Base-by-base conservation (phyloP, 1,140 invertebrate species). In the Sipha flava region DNA sequence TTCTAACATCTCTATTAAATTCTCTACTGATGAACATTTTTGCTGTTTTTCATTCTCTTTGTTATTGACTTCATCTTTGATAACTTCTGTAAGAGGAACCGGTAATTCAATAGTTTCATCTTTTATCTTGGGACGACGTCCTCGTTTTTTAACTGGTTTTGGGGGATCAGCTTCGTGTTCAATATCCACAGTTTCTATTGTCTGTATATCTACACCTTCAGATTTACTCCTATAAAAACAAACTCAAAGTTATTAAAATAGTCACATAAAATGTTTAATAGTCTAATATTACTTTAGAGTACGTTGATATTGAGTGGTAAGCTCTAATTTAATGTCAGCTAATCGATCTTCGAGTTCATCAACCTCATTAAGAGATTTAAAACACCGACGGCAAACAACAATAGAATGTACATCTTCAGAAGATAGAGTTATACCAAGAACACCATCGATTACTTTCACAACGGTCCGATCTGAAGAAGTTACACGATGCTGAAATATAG, bases 361-460 rank as follows among this genome's bases (percentile, higher is more conserved):
- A 45, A 88, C 86, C 86, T 91, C 89, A 81, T 88, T 87, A 68
- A 90, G 86, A 37, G 89, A 83, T 84, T 89, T 89, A 81, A 85
- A 90, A 83, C 90, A 91, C 82, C 90, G 90, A 84, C 89, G 90
- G 83, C 90, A 91, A 23, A 91, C 84, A 29, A 90, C 84, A 66
- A 85, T 83, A 26, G 88, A 88, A 83, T 89, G 88, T 2, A 86
- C 85, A 80, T 84, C 84, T 7, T 88, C 84, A 82, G 87, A 84
- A 43, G 83, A 86, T 6, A 90, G 82, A 77, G 87, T 84, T 64
- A 84, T 85, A 43, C 87, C 86, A 47, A 90, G 83, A n/a, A 90
- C 83, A 49, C 85, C 82, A 66, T 85, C 85, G 82, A 91, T 86
- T 10, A 86, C 84, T 79, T 85, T 82, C 18, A 85, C 83, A 23